phyloP scores from a whole-genome alignment of 2,797 vertebrate genomes.

The Lagocephalus sceleratus region DNA sequence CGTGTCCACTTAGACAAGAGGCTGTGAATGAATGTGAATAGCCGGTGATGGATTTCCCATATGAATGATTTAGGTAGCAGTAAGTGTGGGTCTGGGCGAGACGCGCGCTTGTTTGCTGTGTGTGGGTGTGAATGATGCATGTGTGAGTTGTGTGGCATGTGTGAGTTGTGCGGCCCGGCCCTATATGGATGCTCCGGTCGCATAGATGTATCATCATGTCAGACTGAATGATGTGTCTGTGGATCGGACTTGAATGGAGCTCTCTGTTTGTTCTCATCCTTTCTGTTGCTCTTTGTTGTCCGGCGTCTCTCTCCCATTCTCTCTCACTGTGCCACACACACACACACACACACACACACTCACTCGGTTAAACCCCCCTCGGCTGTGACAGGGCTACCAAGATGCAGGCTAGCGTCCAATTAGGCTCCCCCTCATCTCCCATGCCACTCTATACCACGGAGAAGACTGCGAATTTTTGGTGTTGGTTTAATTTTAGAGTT shows the following conservation, averaged over 20 bases:
- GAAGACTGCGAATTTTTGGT: constrained; percentile 49
- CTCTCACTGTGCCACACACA: constrained; percentile 6
- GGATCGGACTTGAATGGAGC: constrained; percentile 71
- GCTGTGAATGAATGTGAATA: constrained; percentile 43
- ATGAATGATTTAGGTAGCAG: constrained; percentile 45
- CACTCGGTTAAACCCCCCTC: constrained; percentile 42
- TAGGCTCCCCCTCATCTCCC: constrained; percentile 29
- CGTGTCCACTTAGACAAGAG: constrained; percentile 21
- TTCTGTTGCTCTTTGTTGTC: constrained; percentile 41
- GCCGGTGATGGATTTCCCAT: constrained; percentile 33
- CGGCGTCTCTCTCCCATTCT: constrained; percentile 16
- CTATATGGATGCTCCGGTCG: constrained; percentile 62
- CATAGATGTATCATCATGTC: constrained; percentile 66
- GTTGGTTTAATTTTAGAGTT: background rate
- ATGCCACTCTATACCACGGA: constrained; percentile 41
- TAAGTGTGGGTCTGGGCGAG: constrained; percentile 40
- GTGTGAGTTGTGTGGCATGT: constrained; percentile 56
- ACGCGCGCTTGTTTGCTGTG: constrained; percentile 56
- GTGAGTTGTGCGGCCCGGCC: constrained; percentile 50
- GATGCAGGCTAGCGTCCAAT: constrained; percentile 58
- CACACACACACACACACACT: constrained; percentile 21
- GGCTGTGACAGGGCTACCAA: constrained; percentile 62
- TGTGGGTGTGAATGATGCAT: constrained; percentile 64
- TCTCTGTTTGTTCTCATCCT: constrained; percentile 69
- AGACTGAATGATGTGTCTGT: constrained; percentile 75